Evolutionary conservation across 2,888 invertebrate genomes (phyloP), one percentile per base, ranked within the genome.

Genomic region (Hedya salicella): DNA sequence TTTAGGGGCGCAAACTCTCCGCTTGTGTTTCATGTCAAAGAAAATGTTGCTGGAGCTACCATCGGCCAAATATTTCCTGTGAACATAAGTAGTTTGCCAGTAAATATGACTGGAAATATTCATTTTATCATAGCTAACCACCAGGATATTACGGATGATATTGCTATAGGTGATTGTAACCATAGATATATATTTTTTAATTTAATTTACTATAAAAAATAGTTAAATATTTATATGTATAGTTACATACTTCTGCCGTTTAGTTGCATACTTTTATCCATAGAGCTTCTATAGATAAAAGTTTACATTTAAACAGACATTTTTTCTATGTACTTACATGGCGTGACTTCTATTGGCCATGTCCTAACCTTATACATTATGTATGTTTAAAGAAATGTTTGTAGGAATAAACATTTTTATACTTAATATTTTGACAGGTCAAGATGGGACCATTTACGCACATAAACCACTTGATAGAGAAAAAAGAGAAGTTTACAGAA

Each of bases 61-160:
- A 95, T 96, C 70, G 97, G 96, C 1, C 95, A 95, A 79, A 92
- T 96, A 50, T 91, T 95, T 52, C 94, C 95, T 64, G 93, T 92
- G 11, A 93, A 93, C 73, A 85, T 86, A 53, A 90, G 85, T 68
- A 79, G 82, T 16, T 63, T 83, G 3, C 70, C 82, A 3, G 68
- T 71, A 0, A 91, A 89, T 62, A 82, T 75, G 44, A 86, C 85
- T 40, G 88, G 90, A 56, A 94, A 94, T 71, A 89, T 96, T 46
- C 93, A 94, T 70, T 97, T 96, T 73, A 93, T 96, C 19, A 96
- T 97, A 69, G 97, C 96, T 40, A 97, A 97, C 86, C 96, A 96
- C 77, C 95, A 96, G 75, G 97, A 97, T 80, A 95, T 96, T 3
- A 94, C 95, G 16, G 96, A 96, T 76, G 94, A 95, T 77, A 96